These are phyloP conservation scores for Aradophagus sp. DNA, from an alignment of 1,140 invertebrate genomes.

Conservation along the genomic window DNA sequence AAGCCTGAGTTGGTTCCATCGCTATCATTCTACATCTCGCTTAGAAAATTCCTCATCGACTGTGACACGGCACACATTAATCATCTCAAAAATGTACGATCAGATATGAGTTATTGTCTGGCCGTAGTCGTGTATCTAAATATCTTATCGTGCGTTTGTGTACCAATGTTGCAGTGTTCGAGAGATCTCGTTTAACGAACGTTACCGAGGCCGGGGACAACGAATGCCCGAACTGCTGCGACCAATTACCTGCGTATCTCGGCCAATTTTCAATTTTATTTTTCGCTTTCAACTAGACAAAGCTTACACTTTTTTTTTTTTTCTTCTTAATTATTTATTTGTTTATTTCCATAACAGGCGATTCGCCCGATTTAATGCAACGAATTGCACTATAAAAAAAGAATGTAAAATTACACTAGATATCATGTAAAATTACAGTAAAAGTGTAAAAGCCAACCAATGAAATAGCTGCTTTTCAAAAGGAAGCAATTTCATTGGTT, in stretches of 20 bases:
- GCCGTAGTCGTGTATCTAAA: slow-evolving; percentile 32
- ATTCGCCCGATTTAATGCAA: too few species aligned
- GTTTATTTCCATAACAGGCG: too few species aligned
- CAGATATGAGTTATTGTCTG: slow-evolving; percentile 46
- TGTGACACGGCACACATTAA: slow-evolving; percentile 40
- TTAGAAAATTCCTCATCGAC: slow-evolving; percentile 28
- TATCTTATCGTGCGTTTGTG: slow-evolving; percentile 46
- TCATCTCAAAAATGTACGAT: slow-evolving; percentile 46
- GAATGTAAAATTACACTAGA: too few species aligned
- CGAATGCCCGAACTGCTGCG: slow-evolving; percentile 14
- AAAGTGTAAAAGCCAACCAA: too few species aligned
- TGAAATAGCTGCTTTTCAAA: too few species aligned
- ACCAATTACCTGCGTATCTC: slow-evolving; percentile 18
- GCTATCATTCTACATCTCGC: slow-evolving; percentile 6
- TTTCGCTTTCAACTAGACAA: too few species aligned
- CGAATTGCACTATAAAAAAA: too few species aligned
- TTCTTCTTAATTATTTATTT: too few species aligned
- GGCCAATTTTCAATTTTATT: slow-evolving; percentile 3
- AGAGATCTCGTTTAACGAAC: slow-evolving; percentile 13
- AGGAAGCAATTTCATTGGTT: too few species aligned
- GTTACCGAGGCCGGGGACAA: slow-evolving; percentile 9
- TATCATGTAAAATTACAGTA: too few species aligned
- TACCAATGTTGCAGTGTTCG: slow-evolving; percentile 13
- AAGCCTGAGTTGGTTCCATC: too few species aligned
- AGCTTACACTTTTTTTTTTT: too few species aligned